Percentiles rank a stretch among this genome's conserved stretches.
These are phyloP conservation scores for Rhincodon typus DNA, from an alignment of 2,797 vertebrate species.

Conservation along the genomic window DNA sequence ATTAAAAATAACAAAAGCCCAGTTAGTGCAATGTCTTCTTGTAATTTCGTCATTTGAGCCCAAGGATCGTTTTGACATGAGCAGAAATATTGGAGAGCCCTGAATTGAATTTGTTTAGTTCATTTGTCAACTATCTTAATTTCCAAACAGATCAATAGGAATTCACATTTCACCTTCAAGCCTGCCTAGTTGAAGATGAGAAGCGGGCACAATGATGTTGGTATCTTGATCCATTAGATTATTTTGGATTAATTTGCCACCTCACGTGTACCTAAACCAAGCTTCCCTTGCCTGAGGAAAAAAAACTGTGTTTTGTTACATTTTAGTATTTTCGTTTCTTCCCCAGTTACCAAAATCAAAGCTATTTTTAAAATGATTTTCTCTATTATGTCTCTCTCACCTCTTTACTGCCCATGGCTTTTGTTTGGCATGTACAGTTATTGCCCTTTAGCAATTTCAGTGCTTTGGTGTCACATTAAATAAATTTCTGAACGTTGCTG, in stretches of 20 bases:
- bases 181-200: no score
- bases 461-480: background rate
- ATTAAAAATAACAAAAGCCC: no score
- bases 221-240: background rate
- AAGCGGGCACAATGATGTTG: background rate
- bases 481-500: background rate
- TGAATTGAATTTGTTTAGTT: no score
- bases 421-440: background rate
- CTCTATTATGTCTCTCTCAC: background rate
- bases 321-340: background rate
- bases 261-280: background rate
- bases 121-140: no score
- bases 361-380: background rate
- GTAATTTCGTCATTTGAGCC: no score
- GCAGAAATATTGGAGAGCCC: no score
- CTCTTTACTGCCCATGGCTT: background rate
- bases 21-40: no score
- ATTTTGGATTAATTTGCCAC: background rate
- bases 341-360: background rate
- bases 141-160: no score
- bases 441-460: background rate
- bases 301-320: background rate
- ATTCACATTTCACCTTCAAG: no score
- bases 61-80: no score
- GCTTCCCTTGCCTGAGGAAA: no score